Conservation (phyloP, 2,113 vertebrate genomes). For the Chloropsis hardwickii region DNA sequence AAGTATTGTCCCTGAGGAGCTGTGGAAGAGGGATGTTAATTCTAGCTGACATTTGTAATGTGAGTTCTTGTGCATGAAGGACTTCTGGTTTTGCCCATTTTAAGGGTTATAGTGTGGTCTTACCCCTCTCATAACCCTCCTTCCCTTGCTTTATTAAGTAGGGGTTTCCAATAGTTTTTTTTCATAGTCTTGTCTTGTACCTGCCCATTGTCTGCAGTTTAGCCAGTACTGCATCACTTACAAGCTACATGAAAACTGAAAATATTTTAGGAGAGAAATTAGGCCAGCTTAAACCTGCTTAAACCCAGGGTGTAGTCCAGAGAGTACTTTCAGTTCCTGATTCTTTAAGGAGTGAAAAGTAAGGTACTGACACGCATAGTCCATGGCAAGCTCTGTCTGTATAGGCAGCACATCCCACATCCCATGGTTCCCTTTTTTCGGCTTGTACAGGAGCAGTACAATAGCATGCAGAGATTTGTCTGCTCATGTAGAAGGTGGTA, state of each 20-base stretch:
- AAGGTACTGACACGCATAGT: not conserved
- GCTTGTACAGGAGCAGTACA: not conserved
- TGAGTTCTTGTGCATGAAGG: not conserved
- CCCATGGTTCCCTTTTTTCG: not conserved
- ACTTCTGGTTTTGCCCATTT: not conserved
- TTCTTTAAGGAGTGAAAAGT: not conserved
- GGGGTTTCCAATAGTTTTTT: not conserved
- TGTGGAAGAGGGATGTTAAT: not conserved
- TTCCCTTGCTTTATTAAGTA: not conserved
- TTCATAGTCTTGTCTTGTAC: not conserved
- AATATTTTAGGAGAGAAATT: not conserved
- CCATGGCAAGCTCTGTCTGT: not conserved
- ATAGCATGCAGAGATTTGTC: not conserved
- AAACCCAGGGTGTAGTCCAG: not conserved
- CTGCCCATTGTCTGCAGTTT: not conserved
- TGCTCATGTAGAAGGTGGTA: not conserved
- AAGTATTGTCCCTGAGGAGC: not conserved
- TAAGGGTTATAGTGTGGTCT: not conserved
- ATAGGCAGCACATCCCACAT: not conserved
- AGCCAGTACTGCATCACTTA: not conserved
- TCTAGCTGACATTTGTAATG: not conserved
- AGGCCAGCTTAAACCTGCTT: not conserved
- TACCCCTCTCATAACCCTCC: rapidly evolving
- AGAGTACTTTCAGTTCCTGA: not conserved
- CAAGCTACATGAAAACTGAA: not conserved